These are phyloP conservation scores for Gobiocypris rarus DNA, from an alignment of 2,113 vertebrate genomes.

Conservation along the genomic window DNA sequence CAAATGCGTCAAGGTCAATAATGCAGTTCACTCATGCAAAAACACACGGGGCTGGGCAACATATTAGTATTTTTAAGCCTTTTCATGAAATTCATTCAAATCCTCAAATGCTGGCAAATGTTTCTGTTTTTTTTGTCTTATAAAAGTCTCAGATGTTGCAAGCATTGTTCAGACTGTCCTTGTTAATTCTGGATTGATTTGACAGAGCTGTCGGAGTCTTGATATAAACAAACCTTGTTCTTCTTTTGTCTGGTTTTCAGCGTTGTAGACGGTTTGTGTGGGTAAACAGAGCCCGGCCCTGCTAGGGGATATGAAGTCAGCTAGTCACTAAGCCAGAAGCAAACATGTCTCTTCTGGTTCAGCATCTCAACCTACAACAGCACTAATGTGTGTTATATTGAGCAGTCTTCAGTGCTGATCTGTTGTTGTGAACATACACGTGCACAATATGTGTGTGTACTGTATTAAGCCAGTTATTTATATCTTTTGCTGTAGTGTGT, in stretches of 20 bases:
- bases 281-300: neutral
- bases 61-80: neutral
- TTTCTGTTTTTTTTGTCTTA: neutral
- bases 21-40: slow-evolving; percentile 41
- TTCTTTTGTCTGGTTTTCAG: neutral
- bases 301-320: slow-evolving; percentile 1
- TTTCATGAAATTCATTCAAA: neutral
- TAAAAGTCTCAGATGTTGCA: neutral
- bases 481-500: no score
- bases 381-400: slow-evolving; percentile 50
- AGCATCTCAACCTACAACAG: slow-evolving; percentile 39
- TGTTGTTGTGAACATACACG: neutral
- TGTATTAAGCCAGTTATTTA: no score
- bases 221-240: neutral
- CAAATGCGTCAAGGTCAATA: slow-evolving; percentile 65
- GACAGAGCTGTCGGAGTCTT: neutral
- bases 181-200: neutral
- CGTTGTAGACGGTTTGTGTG: neutral
- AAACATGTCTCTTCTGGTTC: slow-evolving; percentile 52
- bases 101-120: neutral
- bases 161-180: neutral
- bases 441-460: neutral
- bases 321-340: slow-evolving; percentile 40
- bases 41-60: neutral
- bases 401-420: neutral